These are phyloP conservation scores for Glossophaga mutica DNA, from an alignment of 2,797 vertebrate species.

Conservation along the genomic window DNA sequence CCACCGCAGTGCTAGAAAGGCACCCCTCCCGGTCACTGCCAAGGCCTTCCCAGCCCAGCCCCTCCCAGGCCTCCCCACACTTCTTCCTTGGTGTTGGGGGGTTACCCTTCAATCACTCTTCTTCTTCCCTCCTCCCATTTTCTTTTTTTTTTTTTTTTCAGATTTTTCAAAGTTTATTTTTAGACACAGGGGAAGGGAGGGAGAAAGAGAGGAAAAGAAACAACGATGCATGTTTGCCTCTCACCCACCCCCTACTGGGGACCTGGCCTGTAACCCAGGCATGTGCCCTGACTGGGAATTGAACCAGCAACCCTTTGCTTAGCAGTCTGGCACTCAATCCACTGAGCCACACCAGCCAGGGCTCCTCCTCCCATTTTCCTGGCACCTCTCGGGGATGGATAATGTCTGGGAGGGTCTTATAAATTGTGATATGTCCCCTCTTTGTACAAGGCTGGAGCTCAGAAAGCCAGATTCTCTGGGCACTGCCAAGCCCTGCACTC, in stretches of 20 bases:
- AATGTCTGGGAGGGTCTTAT: not conserved
- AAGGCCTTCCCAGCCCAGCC: not conserved
- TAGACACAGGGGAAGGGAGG: too few species aligned
- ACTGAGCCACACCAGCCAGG: too few species aligned
- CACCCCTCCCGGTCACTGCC: not conserved
- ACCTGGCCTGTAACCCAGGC: too few species aligned
- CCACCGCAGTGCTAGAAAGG: not conserved
- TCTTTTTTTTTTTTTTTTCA: not conserved
- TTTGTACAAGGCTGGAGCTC: not conserved
- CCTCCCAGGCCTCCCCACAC: not conserved
- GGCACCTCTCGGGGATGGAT: not conserved
- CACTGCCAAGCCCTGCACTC: not conserved
- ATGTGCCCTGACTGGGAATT: too few species aligned
- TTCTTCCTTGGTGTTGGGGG: not conserved
- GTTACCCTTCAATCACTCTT: not conserved
- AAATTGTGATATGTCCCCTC: rapidly evolving
- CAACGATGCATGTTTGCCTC: too few species aligned
- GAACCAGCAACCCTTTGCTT: too few species aligned
- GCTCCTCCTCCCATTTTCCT: not conserved
- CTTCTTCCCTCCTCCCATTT: not conserved
- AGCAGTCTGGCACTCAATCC: too few species aligned
- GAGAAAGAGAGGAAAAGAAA: too few species aligned
- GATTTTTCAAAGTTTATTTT: too few species aligned
- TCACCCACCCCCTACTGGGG: too few species aligned
- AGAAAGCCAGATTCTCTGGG: not conserved